Evolutionary conservation across 2,113 vertebrate genomes (phyloP).

Genomic region (Callipepla squamata): DNA sequence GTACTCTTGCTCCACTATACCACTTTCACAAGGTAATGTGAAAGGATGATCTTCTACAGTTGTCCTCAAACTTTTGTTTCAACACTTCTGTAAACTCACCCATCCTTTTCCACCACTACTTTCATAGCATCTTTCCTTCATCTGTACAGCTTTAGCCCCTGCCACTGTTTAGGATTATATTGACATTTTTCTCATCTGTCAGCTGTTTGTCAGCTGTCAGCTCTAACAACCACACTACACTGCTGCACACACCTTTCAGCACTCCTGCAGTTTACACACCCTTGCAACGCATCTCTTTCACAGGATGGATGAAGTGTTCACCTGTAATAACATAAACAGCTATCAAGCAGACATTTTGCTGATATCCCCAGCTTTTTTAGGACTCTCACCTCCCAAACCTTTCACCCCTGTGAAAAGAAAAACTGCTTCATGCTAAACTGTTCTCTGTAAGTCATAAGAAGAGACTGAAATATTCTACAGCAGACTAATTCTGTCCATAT

Average conservation of each 20-base stretch:
- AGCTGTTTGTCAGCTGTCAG: neutral
- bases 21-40: neutral
- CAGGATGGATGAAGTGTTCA: neutral
- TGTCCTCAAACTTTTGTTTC: neutral
- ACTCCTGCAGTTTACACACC: neutral
- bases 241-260: neutral
- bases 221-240: neutral
- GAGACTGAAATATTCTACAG: neutral
- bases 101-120: neutral
- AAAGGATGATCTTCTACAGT: neutral
- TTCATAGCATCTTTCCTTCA: neutral
- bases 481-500: neutral
- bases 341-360: accelerated
- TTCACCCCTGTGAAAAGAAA: neutral
- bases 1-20: neutral
- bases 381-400: neutral
- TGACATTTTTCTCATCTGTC: neutral
- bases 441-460: neutral
- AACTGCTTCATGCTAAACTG: neutral
- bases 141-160: neutral
- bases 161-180: neutral
- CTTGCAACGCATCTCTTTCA: neutral
- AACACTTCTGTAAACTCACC: neutral
- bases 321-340: neutral
- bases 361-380: neutral